Evolutionary conservation across 2,113 vertebrate species (phyloP).

Genomic region (Arenaria interpres): DNA sequence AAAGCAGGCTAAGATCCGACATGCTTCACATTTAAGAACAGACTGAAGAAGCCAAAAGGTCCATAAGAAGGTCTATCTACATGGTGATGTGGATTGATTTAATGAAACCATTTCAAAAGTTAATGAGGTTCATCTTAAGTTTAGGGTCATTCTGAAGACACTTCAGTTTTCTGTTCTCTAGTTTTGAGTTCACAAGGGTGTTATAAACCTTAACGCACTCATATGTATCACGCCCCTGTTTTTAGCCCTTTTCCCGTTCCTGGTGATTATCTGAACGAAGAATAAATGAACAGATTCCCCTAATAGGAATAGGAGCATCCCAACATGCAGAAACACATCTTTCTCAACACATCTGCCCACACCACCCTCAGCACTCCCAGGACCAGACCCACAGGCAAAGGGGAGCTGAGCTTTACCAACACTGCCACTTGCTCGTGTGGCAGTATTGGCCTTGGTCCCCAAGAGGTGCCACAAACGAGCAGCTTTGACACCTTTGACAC

Average conservation of each 20-base stretch:
- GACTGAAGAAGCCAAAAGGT: neutral
- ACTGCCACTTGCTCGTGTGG: neutral
- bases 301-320: neutral
- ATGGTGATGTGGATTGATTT: neutral
- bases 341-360: neutral
- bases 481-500: neutral
- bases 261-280: neutral
- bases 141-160: neutral
- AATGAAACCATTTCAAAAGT: neutral
- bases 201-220: neutral
- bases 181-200: neutral
- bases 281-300: neutral
- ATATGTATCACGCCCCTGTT: fast-evolving
- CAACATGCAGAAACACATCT: neutral
- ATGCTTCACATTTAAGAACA: neutral
- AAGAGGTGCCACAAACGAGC: neutral
- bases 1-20: neutral
- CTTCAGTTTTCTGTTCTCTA: neutral
- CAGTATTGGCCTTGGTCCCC: neutral
- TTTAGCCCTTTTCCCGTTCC: neutral
- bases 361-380: neutral
- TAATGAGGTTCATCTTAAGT: neutral
- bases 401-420: neutral
- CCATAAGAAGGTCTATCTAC: neutral
- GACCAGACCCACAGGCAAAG: neutral